phyloP scores from a whole-genome alignment of 2,113 vertebrate species.

The Toxotes chatareus region DNA sequence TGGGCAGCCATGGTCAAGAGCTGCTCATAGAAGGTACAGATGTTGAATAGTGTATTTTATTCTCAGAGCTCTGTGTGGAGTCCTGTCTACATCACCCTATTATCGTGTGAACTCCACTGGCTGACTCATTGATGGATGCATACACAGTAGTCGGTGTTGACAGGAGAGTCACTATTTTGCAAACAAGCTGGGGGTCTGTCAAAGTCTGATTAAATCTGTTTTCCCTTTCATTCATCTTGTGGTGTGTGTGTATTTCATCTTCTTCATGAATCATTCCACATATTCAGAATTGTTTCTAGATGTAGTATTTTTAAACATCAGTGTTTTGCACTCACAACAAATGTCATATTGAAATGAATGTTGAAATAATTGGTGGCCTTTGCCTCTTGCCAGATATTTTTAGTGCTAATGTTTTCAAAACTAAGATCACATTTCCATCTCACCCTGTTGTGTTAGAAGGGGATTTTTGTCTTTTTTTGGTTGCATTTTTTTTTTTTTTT shows the following conservation, averaged over 20 bases:
- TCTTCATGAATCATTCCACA: slow-evolving; percentile 28
- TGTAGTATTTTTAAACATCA: slow-evolving; percentile 56
- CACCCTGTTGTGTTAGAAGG: neutral
- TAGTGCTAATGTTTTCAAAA: slow-evolving; percentile 12
- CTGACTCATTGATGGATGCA: slow-evolving; percentile 46
- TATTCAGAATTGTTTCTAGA: slow-evolving; percentile 35
- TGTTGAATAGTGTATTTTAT: slow-evolving; percentile 42
- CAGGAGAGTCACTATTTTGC: slow-evolving; percentile 48
- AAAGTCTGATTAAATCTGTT: slow-evolving; percentile 48
- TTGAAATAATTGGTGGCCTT: slow-evolving; percentile 30
- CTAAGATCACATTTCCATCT: slow-evolving; percentile 4
- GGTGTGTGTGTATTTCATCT: slow-evolving; percentile 28
- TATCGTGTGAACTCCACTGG: slow-evolving; percentile 10
- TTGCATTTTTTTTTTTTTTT: neutral
- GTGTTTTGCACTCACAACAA: slow-evolving; percentile 41
- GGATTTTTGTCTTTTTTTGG: neutral
- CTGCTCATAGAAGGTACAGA: slow-evolving; percentile 97
- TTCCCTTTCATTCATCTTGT: slow-evolving; percentile 51
- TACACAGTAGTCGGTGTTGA: slow-evolving; percentile 39
- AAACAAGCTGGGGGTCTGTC: slow-evolving; percentile 47
- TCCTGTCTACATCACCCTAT: slow-evolving; percentile 2
- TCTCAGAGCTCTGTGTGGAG: slow-evolving; percentile 13
- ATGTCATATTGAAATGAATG: slow-evolving; percentile 37
- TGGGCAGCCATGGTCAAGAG: slow-evolving; percentile 98
- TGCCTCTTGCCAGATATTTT: slow-evolving; percentile 29